Percentiles rank a stretch among this genome's conserved stretches.
Conservation (phyloP, 2,797 vertebrate species). For the Otolemur crassicaudatus region DNA sequence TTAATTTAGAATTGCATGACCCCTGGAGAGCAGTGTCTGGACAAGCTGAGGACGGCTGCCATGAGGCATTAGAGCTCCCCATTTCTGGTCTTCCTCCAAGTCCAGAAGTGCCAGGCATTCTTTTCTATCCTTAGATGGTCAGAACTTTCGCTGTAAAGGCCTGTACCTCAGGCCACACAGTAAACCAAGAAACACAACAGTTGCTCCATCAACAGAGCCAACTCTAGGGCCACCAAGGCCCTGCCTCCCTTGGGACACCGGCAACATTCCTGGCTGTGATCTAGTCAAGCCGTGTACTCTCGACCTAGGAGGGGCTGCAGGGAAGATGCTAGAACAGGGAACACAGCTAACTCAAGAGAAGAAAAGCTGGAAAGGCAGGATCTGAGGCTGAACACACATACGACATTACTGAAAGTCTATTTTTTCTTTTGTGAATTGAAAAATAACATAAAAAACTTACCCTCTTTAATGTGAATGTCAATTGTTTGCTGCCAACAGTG, state of each 20-base stretch:
- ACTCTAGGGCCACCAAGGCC: not conserved
- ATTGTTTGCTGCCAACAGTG: conserved; percentile 96
- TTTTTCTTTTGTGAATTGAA: conserved; percentile 33
- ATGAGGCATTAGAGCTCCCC: accelerated
- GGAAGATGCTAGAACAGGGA: conserved; percentile 34
- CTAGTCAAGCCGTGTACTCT: not conserved
- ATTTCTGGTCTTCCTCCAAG: not conserved
- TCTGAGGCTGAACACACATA: conserved; percentile 52
- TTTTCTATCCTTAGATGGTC: not conserved
- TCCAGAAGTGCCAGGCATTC: accelerated
- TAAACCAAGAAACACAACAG: not conserved
- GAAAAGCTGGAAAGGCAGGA: not conserved
- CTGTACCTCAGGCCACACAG: not conserved
- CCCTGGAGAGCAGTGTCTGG: accelerated
- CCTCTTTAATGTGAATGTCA: conserved; percentile 96
- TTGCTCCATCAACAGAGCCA: not conserved
- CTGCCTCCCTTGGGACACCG: not conserved
- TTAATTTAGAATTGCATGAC: accelerated
- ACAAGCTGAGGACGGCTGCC: not conserved
- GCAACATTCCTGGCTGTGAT: not conserved
- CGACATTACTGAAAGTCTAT: not conserved
- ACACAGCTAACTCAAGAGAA: not conserved
- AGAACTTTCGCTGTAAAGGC: not conserved
- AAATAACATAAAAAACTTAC: conserved; percentile 83
- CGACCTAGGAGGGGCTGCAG: not conserved